Evolutionary conservation across 2,797 vertebrate genomes (phyloP).

Genomic region (Phylloscopus collybita): DNA sequence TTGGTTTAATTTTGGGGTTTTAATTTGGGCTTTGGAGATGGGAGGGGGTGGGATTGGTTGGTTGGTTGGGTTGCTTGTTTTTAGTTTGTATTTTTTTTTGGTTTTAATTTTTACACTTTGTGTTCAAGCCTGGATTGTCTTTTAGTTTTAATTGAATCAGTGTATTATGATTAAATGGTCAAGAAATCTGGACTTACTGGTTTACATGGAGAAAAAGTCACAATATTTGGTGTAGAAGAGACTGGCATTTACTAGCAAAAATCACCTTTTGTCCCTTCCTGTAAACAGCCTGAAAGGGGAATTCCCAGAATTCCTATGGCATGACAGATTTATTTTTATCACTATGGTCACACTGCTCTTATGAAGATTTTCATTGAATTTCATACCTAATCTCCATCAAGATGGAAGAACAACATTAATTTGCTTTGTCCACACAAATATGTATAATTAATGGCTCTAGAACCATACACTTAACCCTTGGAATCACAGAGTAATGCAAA

Average conservation of each 20-base stretch:
- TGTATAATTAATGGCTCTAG: neutral
- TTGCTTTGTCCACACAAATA: neutral
- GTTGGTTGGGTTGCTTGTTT: neutral
- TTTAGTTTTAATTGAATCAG: neutral
- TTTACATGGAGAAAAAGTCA: neutral
- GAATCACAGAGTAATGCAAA: neutral
- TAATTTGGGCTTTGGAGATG: neutral
- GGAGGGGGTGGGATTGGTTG: neutral
- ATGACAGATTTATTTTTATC: neutral
- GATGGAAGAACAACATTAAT: neutral
- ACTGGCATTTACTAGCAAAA: neutral
- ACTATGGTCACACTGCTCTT: neutral
- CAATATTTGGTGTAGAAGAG: neutral
- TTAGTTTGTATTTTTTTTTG: neutral
- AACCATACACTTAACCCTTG: accelerated
- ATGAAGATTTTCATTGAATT: neutral
- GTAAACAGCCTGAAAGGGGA: neutral
- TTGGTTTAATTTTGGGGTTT: neutral
- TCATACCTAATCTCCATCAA: neutral
- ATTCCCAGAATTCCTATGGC: neutral
- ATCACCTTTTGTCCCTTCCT: neutral
- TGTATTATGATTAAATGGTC: neutral
- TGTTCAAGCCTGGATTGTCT: neutral
- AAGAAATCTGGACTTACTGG: neutral
- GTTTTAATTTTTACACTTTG: neutral